Evolutionary conservation across 2,888 invertebrate species (phyloP).

Genomic region (Uropetala carovei): DNA sequence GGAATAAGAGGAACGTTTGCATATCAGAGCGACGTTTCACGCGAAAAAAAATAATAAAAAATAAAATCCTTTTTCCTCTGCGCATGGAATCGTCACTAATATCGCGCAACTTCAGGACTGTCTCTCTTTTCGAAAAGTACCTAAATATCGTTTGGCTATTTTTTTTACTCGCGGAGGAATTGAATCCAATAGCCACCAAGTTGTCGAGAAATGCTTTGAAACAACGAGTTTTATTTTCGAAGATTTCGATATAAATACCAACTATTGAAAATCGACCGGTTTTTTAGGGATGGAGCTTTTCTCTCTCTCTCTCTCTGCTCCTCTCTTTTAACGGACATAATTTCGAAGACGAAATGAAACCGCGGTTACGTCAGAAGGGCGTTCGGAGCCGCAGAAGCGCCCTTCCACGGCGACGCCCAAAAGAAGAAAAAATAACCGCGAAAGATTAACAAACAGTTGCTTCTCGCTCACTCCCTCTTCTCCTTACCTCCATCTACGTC

Average conservation of each 20-base stretch:
- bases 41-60: no score
- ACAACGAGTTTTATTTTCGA: not conserved
- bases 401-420: not conserved
- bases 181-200: not conserved
- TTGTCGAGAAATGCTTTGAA: not conserved
- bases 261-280: not conserved
- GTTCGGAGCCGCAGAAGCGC: not conserved
- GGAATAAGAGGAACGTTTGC: no score
- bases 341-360: not conserved
- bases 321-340: conserved; percentile 19
- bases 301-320: not conserved
- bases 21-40: no score
- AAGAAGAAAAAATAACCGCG: not conserved
- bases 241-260: not conserved
- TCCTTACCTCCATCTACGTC: no score
- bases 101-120: no score
- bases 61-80: no score
- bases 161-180: no score
- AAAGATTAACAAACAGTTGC: conserved; percentile 18
- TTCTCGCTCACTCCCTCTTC: not conserved
- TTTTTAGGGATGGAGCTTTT: not conserved
- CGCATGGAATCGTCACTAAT: no score
- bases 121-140: no score
- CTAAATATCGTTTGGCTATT: no score
- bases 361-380: conserved; percentile 21